These are phyloP conservation scores for Ctenoplectra terminalis DNA, from an alignment of 1,140 invertebrate genomes.

Conservation along the genomic window DNA sequence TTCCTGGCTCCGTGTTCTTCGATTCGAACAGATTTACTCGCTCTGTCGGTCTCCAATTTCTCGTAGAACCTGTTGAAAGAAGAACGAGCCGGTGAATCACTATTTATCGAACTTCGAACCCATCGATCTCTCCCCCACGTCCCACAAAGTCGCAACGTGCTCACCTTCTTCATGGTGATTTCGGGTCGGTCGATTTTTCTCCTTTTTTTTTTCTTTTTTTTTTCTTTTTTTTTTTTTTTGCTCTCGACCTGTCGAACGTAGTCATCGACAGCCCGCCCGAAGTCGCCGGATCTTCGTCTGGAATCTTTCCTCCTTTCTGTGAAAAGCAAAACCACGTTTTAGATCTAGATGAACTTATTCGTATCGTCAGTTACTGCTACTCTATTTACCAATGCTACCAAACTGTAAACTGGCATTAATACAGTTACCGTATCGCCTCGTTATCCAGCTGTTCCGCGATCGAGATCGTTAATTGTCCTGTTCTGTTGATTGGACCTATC, in stretches of 20 bases:
- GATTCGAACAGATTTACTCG: not conserved
- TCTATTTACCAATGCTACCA: constrained; percentile 53
- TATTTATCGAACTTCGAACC: constrained; percentile 5
- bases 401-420: constrained; percentile 39
- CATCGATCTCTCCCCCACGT: constrained; percentile 24
- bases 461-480: constrained; percentile 16
- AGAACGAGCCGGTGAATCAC: not conserved
- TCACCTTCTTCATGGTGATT: constrained; percentile 3
- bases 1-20: not conserved
- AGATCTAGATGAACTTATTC: constrained; percentile 50
- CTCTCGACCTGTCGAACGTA: not conserved
- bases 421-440: constrained; percentile 44
- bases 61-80: not conserved
- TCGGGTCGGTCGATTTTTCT: not conserved
- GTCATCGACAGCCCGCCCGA: not conserved
- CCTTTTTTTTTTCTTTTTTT: no score
- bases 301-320: constrained; percentile 21
- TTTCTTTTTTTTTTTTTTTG: no score
- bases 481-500: constrained; percentile 14
- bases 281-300: constrained; percentile 21
- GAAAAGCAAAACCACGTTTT: constrained; percentile 17
- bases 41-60: no score
- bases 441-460: constrained; percentile 35
- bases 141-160: not conserved
- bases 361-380: constrained; percentile 54